These are phyloP conservation scores for Danio kyathit DNA, from an alignment of 2,797 vertebrate genomes.

Conservation along the genomic window DNA sequence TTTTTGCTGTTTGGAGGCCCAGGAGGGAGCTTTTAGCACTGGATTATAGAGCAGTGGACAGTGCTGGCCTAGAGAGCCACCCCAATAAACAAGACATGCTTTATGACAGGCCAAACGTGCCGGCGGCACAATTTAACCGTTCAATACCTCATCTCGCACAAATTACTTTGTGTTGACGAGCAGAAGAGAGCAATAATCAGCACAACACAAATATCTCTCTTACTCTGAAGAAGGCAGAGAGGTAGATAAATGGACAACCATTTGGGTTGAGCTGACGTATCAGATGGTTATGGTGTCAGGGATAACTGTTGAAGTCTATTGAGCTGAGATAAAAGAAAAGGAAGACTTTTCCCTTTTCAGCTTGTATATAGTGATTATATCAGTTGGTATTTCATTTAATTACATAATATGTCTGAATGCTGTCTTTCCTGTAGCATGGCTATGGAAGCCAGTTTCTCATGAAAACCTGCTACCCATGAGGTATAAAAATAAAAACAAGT, in stretches of 20 bases:
- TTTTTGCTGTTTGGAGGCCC: slow-evolving; percentile 65
- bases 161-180: slow-evolving; percentile 70
- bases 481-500: background rate
- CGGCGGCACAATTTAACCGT: slow-evolving; percentile 72
- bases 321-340: background rate
- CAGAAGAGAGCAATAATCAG: slow-evolving; percentile 62
- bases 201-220: slow-evolving; percentile 57
- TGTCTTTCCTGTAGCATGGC: background rate
- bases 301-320: slow-evolving; percentile 4
- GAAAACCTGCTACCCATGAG: background rate
- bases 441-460: background rate
- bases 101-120: slow-evolving; percentile 79
- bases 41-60: slow-evolving; percentile 72
- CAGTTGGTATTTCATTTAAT: background rate
- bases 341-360: slow-evolving; percentile 7
- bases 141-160: slow-evolving; percentile 80
- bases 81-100: slow-evolving; percentile 79
- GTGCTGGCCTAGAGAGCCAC: slow-evolving; percentile 54
- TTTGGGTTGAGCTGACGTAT: slow-evolving; percentile 2
- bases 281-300: background rate
- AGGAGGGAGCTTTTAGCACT: slow-evolving; percentile 75
- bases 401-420: background rate
- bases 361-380: background rate
- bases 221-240: slow-evolving; percentile 29
- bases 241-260: background rate